Conservation (phyloP, 1,140 invertebrate species). For the Drosophila nebulosa region DNA sequence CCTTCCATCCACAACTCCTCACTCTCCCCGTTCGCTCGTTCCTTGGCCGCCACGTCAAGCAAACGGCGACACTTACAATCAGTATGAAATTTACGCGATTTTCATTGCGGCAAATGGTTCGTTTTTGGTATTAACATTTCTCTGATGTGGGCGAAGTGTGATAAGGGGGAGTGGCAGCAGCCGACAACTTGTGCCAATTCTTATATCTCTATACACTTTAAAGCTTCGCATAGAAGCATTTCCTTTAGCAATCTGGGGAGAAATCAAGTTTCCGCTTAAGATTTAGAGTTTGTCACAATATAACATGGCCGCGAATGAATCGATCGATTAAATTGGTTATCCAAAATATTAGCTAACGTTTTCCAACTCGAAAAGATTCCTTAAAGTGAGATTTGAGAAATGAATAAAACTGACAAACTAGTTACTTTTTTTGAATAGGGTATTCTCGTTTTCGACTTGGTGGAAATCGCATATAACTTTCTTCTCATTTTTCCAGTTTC, state of each 20-base stretch:
- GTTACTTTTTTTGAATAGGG: slow-evolving; percentile 14
- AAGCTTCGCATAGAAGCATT: background rate
- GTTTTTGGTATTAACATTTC: slow-evolving; percentile 76
- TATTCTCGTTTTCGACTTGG: slow-evolving; percentile 11
- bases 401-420: no score
- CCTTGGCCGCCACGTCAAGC: slow-evolving; percentile 55
- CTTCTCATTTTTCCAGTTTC: slow-evolving; percentile 20
- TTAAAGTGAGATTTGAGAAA: no score
- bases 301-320: background rate
- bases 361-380: no score
- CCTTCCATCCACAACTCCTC: slow-evolving; percentile 26
- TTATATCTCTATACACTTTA: slow-evolving; percentile 35
- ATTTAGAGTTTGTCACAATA: background rate
- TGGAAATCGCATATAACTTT: background rate
- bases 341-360: no score
- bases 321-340: no score
- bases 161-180: slow-evolving; percentile 21
- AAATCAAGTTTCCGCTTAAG: background rate
- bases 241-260: background rate
- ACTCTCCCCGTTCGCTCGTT: slow-evolving; percentile 2
- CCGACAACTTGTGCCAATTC: slow-evolving; percentile 57
- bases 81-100: slow-evolving; percentile 77
- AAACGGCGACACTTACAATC: slow-evolving; percentile 75
- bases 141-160: slow-evolving; percentile 8
- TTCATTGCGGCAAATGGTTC: slow-evolving; percentile 77